Percentiles rank a stretch among this genome's conserved stretches.
Evolutionary conservation across 1,140 invertebrate species (phyloP).

Genomic region (Panonychus citri): DNA sequence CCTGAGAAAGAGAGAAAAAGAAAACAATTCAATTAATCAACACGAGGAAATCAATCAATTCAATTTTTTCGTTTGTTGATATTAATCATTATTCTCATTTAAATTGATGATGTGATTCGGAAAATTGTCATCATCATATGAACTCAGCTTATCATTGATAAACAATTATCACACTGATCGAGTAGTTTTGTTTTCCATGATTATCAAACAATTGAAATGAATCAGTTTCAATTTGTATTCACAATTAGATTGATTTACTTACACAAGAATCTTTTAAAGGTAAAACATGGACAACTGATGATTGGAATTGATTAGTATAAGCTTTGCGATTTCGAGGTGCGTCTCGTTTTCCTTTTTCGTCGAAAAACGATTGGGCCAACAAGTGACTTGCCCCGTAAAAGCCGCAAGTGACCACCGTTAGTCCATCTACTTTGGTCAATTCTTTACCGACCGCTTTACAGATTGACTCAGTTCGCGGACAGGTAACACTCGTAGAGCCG

Average conservation of each 20-base stretch:
- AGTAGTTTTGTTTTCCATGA: too few relatives aligned
- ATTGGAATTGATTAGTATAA: neutral
- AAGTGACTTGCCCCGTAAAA: slow-evolving; percentile 20
- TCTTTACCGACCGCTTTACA: slow-evolving; percentile 20
- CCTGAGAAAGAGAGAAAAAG: neutral
- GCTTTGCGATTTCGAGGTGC: neutral
- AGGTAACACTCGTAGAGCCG: slow-evolving; percentile 15
- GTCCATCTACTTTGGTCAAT: slow-evolving; percentile 18
- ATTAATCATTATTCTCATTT: too few relatives aligned
- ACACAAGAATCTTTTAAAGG: slow-evolving; percentile 11
- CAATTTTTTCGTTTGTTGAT: too few relatives aligned
- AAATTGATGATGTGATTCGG: too few relatives aligned
- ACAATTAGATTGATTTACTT: neutral
- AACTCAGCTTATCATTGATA: too few relatives aligned
- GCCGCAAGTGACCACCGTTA: slow-evolving; percentile 22
- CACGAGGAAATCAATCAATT: too few relatives aligned
- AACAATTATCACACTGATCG: too few relatives aligned
- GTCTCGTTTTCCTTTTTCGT: slow-evolving; percentile 10
- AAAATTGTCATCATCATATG: too few relatives aligned
- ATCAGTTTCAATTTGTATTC: too few relatives aligned
- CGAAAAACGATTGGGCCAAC: slow-evolving; percentile 17
- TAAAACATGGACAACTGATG: slow-evolving; percentile 16
- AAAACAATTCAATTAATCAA: neutral
- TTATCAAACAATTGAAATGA: too few relatives aligned
- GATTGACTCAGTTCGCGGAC: slow-evolving; percentile 14